Conservation (phyloP, 1,140 invertebrate genomes). For the Pachyrhynchus sulphureomaculatus region DNA sequence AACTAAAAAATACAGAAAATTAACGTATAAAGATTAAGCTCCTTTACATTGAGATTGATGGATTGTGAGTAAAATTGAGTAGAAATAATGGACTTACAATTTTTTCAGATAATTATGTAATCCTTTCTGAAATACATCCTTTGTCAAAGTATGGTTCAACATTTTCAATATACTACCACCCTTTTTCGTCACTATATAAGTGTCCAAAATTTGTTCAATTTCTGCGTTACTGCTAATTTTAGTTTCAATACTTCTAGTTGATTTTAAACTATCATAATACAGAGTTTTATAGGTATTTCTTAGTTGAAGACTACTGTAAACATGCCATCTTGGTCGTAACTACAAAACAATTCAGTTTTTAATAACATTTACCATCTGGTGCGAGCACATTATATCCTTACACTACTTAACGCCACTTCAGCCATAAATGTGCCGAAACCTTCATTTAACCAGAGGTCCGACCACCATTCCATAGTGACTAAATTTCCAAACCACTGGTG, state of each 20-base stretch:
- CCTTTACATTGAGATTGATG: too few species aligned
- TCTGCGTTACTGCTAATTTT: constrained; percentile 38
- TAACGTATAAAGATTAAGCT: background rate
- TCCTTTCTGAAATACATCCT: constrained; percentile 58
- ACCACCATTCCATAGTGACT: constrained; percentile 65
- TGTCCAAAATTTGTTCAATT: constrained; percentile 44
- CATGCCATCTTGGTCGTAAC: constrained; percentile 42
- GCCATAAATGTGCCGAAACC: constrained; percentile 60
- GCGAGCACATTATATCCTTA: constrained; percentile 20
- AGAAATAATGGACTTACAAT: too few species aligned
- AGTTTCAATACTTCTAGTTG: constrained; percentile 39
- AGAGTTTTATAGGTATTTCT: constrained; percentile 40
- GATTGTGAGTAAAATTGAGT: too few species aligned
- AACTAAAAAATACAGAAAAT: constrained; percentile 30
- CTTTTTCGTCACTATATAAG: constrained; percentile 39
- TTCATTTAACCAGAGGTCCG: constrained; percentile 72
- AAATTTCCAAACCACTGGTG: constrained; percentile 72
- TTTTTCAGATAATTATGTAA: constrained; percentile 56
- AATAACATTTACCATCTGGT: background rate
- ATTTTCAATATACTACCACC: constrained; percentile 59
- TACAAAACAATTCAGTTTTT: constrained; percentile 21
- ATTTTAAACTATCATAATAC: constrained; percentile 42
- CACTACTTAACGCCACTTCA: constrained; percentile 37
- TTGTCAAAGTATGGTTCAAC: constrained; percentile 62
- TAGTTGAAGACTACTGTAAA: constrained; percentile 40